phyloP scores from a whole-genome alignment of 2,113 vertebrate species.

The Passer domesticus region DNA sequence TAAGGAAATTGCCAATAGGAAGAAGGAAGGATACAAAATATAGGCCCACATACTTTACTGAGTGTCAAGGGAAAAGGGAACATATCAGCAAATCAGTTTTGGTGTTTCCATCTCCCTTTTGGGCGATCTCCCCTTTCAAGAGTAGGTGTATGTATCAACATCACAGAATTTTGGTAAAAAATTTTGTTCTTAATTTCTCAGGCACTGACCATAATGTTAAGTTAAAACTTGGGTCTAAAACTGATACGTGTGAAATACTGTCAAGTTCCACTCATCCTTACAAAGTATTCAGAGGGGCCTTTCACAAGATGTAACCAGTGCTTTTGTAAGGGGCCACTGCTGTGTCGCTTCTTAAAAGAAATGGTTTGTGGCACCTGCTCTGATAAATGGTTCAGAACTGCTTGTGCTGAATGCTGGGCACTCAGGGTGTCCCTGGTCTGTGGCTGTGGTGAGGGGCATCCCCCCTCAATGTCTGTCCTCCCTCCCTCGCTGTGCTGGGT shows the following conservation, averaged over 20 bases:
- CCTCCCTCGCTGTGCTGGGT: neutral
- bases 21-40: neutral
- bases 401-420: neutral
- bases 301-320: neutral
- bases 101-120: neutral
- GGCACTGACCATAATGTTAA: neutral
- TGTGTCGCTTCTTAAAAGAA: neutral
- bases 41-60: neutral
- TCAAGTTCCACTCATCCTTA: neutral
- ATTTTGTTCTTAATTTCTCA: neutral
- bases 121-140: neutral
- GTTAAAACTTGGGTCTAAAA: neutral
- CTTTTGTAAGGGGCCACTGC: neutral
- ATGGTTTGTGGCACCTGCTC: neutral
- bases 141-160: neutral
- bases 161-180: neutral
- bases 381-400: neutral
- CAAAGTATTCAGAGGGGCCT: neutral
- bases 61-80: neutral
- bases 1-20: neutral
- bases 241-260: neutral
- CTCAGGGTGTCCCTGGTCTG: neutral
- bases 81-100: neutral
- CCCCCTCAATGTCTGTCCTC: fast-evolving
- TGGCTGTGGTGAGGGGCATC: fast-evolving